Evolutionary conservation across 2,113 vertebrate species (phyloP).

Genomic region (Carassius auratus): DNA sequence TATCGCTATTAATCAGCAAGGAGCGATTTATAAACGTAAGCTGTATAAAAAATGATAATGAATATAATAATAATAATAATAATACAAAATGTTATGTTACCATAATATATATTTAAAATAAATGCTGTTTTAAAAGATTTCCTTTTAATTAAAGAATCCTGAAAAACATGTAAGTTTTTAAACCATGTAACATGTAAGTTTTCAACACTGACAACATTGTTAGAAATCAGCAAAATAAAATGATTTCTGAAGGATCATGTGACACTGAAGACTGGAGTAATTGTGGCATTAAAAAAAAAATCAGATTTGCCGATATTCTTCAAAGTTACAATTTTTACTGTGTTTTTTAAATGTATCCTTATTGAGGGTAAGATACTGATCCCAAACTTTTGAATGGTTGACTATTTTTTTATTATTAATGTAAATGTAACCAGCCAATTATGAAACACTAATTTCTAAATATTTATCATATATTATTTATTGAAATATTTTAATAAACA

Average conservation of each 20-base stretch:
- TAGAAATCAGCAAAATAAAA: not conserved
- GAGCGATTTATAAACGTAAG: not conserved
- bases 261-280: not conserved
- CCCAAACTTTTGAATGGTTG: not conserved
- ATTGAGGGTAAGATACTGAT: not conserved
- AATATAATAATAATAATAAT: not conserved
- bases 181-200: not conserved
- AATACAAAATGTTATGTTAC: not conserved
- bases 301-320: not conserved
- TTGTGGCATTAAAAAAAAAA: too few relatives aligned
- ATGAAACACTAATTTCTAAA: not conserved
- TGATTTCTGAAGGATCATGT: not conserved
- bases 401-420: not conserved
- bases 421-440: not conserved
- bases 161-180: not conserved
- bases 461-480: not conserved
- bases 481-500: not conserved
- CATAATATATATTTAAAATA: not conserved
- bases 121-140: not conserved
- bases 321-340: not conserved
- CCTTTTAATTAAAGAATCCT: not conserved
- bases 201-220: not conserved
- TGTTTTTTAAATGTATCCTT: not conserved
- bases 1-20: not conserved
- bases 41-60: not conserved